These are phyloP conservation scores for Synanthedon myopaeformis DNA, from an alignment of 2,888 invertebrate species.

Conservation along the genomic window DNA sequence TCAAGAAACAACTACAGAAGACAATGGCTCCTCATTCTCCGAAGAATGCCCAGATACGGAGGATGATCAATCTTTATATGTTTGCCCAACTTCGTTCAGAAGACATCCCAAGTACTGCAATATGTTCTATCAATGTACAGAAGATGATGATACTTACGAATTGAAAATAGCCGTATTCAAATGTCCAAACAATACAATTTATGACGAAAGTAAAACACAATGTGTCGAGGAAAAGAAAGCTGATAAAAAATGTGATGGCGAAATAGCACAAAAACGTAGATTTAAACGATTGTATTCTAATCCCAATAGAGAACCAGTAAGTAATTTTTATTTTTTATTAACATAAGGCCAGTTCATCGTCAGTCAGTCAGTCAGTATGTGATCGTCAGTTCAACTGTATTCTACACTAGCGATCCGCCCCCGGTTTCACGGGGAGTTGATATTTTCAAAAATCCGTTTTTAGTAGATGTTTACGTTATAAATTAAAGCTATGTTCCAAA, in stretches of 20 bases:
- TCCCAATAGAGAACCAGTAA: conserved; percentile 71
- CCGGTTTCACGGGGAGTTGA: too few species aligned
- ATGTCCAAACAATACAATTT: conserved; percentile 83
- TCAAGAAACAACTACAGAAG: conserved; percentile 19
- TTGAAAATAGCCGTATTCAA: conserved; percentile 80
- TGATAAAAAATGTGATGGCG: conserved; percentile 67
- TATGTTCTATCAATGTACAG: conserved; percentile 86
- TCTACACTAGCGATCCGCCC: too few species aligned
- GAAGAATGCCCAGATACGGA: conserved; percentile 70
- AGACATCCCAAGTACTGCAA: conserved; percentile 87
- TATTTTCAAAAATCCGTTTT: too few species aligned
- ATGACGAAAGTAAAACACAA: conserved; percentile 77
- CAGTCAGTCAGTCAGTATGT: too few species aligned
- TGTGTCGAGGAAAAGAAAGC: conserved; percentile 76
- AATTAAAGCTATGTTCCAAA: too few species aligned
- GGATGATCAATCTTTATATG: conserved; percentile 77
- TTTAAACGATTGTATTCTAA: conserved; percentile 64
- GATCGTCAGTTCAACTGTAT: too few species aligned
- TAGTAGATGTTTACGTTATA: too few species aligned
- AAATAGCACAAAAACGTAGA: conserved; percentile 65
- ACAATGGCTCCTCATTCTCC: conserved; percentile 18
- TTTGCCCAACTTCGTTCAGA: conserved; percentile 86
- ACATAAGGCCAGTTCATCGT: too few species aligned
- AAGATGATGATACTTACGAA: conserved; percentile 73
- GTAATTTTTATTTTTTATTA: conserved; percentile 9